A percentile compares a stretch with the other conserved stretches of the same genome.
These are phyloP conservation scores for Ryuthela nishihirai DNA, from an alignment of 2,888 invertebrate species.

Conservation along the genomic window DNA sequence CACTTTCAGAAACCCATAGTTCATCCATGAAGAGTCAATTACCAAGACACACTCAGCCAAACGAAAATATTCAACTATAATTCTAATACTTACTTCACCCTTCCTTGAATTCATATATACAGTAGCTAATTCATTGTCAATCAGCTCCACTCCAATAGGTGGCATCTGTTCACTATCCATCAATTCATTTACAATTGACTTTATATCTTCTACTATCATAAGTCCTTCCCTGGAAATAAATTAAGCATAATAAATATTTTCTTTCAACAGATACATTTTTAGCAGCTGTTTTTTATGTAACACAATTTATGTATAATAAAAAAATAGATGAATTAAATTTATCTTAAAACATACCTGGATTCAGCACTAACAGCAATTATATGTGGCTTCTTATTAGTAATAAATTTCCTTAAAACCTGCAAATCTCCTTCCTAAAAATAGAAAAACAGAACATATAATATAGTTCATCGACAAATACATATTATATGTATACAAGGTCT, in stretches of 20 bases:
- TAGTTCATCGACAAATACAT: no score
- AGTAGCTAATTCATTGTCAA: slow-evolving; percentile 90
- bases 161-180: slow-evolving; percentile 79
- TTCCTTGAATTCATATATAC: slow-evolving; percentile 87
- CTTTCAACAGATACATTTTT: background rate
- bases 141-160: slow-evolving; percentile 76
- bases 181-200: slow-evolving; percentile 67
- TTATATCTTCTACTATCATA: slow-evolving; percentile 73
- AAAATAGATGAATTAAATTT: background rate
- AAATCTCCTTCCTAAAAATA: slow-evolving; percentile 36
- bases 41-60: no score
- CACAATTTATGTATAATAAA: background rate
- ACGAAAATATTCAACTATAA: background rate
- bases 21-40: no score
- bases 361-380: slow-evolving; percentile 88
- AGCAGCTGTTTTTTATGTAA: background rate
- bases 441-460: no score
- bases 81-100: slow-evolving; percentile 59
- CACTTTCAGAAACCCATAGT: no score
- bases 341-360: slow-evolving; percentile 53
- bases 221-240: slow-evolving; percentile 64
- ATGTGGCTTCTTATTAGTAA: slow-evolving; percentile 86
- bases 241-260: background rate
- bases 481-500: no score
- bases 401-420: slow-evolving; percentile 70